Base-by-base conservation (phyloP, 1,140 invertebrate species). In the Pseudomyrmex flavicornis region DNA sequence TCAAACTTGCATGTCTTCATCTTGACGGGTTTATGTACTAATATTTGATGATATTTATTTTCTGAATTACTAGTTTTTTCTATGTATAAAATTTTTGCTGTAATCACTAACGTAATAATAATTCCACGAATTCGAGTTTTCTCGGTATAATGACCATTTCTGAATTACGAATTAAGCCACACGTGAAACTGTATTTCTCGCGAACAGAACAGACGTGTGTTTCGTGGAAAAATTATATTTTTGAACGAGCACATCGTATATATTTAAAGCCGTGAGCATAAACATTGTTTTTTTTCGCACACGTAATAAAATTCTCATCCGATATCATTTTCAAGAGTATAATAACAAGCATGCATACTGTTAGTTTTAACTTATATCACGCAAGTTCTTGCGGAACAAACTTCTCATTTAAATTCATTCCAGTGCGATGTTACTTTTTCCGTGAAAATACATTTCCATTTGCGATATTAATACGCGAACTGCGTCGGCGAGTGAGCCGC, bases 331-430 rank as follows among this genome's bases (percentile, higher is more conserved):
- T 59, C 54, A 13, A 68, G 44, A 50, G 7, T 70, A 70, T 35
- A 48, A 70, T 80, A 72, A 80, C 22, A 70, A 80, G 10, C 10
- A 48, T 22, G 44, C 62, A 22, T 77, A 54, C 66, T 54, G 66
- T 70, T 70, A 70, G 65, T 48, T 72, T 59, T 80, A 44, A 22
- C 54, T 79, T 70, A 59, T 59, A 70, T 15, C 15, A 69, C 56
- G 52, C 20, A 22, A 72, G 66, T 72, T 35, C 7, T 4, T 4
- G n/a, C 46, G 76, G 61, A 59, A 59, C 76, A 70, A 70, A 72
- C 66, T 70, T 80, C 20, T 80, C 76, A 80, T 80, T 80, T 80
- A 35, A 80, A 80, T 80, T 80, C 66, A 80, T 80, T 72, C 48
- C 54, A 50, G 8, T 66, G 44, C 76, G 44, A 79, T 59, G 54